Base-by-base conservation (phyloP, 2,797 vertebrate genomes). In the Alauda arvensis region DNA sequence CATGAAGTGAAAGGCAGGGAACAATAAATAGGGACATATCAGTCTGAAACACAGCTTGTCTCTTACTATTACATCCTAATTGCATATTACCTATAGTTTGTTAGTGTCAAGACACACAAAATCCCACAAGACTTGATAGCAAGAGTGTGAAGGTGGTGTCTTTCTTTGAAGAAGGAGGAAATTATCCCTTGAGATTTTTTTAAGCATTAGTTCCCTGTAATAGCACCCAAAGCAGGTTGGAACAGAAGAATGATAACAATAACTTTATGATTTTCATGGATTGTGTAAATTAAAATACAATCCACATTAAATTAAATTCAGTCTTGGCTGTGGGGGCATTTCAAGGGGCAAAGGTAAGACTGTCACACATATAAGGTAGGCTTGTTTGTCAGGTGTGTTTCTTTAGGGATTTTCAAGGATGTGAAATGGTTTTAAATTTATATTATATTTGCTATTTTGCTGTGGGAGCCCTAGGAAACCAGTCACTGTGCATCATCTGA, bases 251-350 rank as follows among this genome's bases (percentile, higher is more conserved):
- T 25, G 48, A 75, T 77, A 93, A 92, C 92, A 67, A 8, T 49
- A 9, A 87, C 62, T 91, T 78, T 80, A 77, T 59, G 48, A 63
- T 40, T 92, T 82, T 52, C 2, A 0, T 18, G 59, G 66, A 29
- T 72, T 76, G 18, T 52, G 56, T 48, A 13, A 85, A 78, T 65
- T 78, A 80, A 83, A 91, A 70, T 88, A 60, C n/a, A 72, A 93
- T 94, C 90, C 76, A 0, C 20, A 75, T 68, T 80, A 88, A 91
- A 94, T 93, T 84, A 88, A 92, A 93, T 80, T 91, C 65, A 85
- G 26, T 77, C 53, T 68, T 91, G 25, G 4, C 20, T 70, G 29
- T 28, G 15, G 33, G 34, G 5, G 3, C 7, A 23, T 57, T 77
- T 20, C 10, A 10, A 11, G 13, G 18, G 16, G 13, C 1, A 46